A percentile compares a stretch with the other conserved stretches of the same genome.
Conservation (phyloP, 2,797 vertebrate genomes). For the Cygnus olor region DNA sequence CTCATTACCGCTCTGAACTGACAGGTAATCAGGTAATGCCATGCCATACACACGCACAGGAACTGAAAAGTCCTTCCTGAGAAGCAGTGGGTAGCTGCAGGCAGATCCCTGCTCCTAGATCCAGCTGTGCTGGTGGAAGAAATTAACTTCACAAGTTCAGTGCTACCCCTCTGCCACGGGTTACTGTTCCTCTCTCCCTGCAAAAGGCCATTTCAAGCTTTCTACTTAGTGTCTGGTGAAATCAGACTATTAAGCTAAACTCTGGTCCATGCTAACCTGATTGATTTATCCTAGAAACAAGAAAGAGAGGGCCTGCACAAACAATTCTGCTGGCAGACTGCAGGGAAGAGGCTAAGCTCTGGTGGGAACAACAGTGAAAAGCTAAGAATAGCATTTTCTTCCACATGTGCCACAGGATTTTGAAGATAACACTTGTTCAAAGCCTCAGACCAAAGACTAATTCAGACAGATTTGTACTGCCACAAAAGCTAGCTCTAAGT, state of each 20-base stretch:
- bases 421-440: neutral
- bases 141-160: neutral
- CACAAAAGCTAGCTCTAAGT: neutral
- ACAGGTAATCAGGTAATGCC: slow-evolving; percentile 11
- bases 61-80: neutral
- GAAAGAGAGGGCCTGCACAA: neutral
- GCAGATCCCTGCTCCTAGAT: neutral
- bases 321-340: neutral
- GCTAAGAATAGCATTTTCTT: neutral
- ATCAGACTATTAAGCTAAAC: neutral
- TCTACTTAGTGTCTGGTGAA: neutral
- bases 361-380: neutral
- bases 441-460: neutral
- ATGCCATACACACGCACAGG: neutral
- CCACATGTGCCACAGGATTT: neutral
- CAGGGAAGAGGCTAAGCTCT: neutral
- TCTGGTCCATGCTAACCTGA: neutral
- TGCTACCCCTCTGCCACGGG: neutral
- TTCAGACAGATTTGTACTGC: neutral
- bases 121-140: neutral
- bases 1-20: neutral
- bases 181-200: neutral
- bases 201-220: neutral
- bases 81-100: neutral
- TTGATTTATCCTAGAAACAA: neutral